phyloP scores from a whole-genome alignment of 92 coral and sea anemone species.

The Hydrozoanthus gracilis region DNA sequence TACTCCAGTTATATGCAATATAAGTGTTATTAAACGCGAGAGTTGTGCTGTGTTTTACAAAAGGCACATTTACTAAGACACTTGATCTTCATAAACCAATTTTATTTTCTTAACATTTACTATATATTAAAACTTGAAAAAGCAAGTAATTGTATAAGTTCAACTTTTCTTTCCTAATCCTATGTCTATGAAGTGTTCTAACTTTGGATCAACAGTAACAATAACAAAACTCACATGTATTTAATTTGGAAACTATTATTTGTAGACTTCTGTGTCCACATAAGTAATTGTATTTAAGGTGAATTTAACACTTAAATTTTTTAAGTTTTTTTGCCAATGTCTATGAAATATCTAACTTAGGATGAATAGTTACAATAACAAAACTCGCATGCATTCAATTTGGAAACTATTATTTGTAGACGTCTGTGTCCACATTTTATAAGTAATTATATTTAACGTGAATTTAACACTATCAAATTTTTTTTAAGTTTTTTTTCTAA shows the following conservation, averaged over 20 bases:
- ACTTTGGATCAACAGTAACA: too few species aligned
- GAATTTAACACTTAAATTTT: too few species aligned
- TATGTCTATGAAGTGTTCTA: too few species aligned
- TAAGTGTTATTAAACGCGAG: neutral
- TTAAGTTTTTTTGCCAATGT: neutral
- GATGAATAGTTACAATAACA: slow-evolving; percentile 27
- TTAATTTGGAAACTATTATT: too few species aligned
- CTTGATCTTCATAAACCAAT: slow-evolving; percentile 21
- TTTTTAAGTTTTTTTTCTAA: slow-evolving; percentile 9
- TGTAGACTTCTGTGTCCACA: too few species aligned
- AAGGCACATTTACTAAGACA: slow-evolving; percentile 25
- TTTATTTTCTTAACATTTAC: slow-evolving; percentile 3
- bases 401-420: slow-evolving; percentile 26
- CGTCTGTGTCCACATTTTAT: slow-evolving; percentile 16
- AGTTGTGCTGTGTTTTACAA: slow-evolving; percentile 23
- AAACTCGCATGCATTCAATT: slow-evolving; percentile 20
- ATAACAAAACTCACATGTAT: too few species aligned
- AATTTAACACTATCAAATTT: slow-evolving; percentile 25
- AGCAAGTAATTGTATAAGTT: too few species aligned
- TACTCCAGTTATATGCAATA: slow-evolving; percentile 12
- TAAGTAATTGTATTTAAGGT: too few species aligned
- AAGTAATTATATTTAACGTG: slow-evolving; percentile 10
- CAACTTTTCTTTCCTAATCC: too few species aligned
- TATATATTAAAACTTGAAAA: too few species aligned
- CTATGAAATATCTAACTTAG: slow-evolving; percentile 23